phyloP scores from a whole-genome alignment of 2,113 vertebrate genomes.

The Hemiscyllium ocellatum region DNA sequence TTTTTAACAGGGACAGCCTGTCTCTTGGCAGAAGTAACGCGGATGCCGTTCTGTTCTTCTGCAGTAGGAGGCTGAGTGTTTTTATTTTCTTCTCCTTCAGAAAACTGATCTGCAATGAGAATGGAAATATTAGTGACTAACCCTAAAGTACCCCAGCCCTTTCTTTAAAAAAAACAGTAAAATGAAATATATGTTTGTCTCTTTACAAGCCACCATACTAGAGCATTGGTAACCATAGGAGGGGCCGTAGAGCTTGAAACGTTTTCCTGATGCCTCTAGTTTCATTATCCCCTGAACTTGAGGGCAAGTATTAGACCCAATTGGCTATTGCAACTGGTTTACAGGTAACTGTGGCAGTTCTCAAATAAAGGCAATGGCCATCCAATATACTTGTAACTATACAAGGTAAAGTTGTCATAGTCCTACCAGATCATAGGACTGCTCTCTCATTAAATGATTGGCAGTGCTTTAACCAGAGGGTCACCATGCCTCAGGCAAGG shows the following conservation, averaged over 20 bases:
- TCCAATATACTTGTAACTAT: background rate
- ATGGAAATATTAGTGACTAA: conserved; percentile 37
- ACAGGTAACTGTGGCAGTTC: background rate
- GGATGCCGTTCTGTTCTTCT: conserved; percentile 55
- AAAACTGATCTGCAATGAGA: conserved; percentile 75
- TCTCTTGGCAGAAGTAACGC: conserved; percentile 64
- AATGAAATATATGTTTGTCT: background rate
- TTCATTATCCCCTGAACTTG: too few relatives aligned
- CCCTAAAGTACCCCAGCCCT: background rate
- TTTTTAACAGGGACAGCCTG: conserved; percentile 48
- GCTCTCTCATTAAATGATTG: too few relatives aligned
- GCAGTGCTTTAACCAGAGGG: too few relatives aligned
- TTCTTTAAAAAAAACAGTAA: background rate
- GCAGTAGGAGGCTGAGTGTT: conserved; percentile 50
- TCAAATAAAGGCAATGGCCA: background rate
- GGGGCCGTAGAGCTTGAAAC: too few relatives aligned
- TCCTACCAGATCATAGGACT: too few relatives aligned
- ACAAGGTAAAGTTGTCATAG: too few relatives aligned
- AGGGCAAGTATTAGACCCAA: too few relatives aligned
- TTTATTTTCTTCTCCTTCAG: conserved; percentile 82
- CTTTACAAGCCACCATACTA: background rate
- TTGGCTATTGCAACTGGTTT: too few relatives aligned
- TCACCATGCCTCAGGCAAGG: too few relatives aligned
- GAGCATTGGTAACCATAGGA: too few relatives aligned
- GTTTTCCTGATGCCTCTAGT: too few relatives aligned